A percentile compares a stretch with the other conserved stretches of the same genome.
These are phyloP conservation scores for Zygaena filipendulae DNA, from an alignment of 2,888 invertebrate species.

Conservation along the genomic window DNA sequence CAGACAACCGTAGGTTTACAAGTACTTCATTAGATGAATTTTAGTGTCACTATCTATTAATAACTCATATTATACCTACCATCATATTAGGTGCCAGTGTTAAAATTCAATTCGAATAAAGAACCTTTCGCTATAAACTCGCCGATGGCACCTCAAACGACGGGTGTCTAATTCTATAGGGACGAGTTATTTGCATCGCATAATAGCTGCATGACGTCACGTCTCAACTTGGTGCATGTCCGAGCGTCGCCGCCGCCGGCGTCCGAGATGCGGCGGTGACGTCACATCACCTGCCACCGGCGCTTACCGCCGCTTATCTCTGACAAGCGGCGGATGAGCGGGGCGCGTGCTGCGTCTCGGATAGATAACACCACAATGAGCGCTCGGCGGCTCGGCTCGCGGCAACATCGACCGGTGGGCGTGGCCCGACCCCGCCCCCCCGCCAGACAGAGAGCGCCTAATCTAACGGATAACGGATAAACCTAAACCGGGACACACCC, in stretches of 20 bases:
- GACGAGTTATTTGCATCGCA: too few relatives aligned
- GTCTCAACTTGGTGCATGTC: too few relatives aligned
- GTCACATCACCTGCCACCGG: conserved; percentile 26
- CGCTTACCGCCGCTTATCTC: conserved; percentile 44
- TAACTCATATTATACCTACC: too few relatives aligned
- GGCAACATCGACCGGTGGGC: conserved; percentile 61
- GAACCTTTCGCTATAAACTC: too few relatives aligned
- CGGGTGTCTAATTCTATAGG: too few relatives aligned
- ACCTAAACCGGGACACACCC: conserved; percentile 45
- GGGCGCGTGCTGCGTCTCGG: conserved; percentile 44
- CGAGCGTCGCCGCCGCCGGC: conserved; percentile 6
- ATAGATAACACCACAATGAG: conserved; percentile 61
- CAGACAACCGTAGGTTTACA: too few relatives aligned
- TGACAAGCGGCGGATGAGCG: conserved; percentile 56
- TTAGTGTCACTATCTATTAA: too few relatives aligned
- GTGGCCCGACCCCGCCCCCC: conserved; percentile 57
- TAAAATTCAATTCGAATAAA: too few relatives aligned
- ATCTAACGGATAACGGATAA: conserved; percentile 65
- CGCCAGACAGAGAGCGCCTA: conserved; percentile 50
- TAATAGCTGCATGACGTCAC: too few relatives aligned
- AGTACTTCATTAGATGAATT: too few relatives aligned
- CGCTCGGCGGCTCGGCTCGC: conserved; percentile 27
- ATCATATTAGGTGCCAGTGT: too few relatives aligned
- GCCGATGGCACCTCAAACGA: too few relatives aligned
- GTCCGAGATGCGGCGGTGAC: conserved; percentile 21